These are phyloP conservation scores for Diorhabda elongata DNA, from an alignment of 1,140 invertebrate genomes.

Conservation along the genomic window DNA sequence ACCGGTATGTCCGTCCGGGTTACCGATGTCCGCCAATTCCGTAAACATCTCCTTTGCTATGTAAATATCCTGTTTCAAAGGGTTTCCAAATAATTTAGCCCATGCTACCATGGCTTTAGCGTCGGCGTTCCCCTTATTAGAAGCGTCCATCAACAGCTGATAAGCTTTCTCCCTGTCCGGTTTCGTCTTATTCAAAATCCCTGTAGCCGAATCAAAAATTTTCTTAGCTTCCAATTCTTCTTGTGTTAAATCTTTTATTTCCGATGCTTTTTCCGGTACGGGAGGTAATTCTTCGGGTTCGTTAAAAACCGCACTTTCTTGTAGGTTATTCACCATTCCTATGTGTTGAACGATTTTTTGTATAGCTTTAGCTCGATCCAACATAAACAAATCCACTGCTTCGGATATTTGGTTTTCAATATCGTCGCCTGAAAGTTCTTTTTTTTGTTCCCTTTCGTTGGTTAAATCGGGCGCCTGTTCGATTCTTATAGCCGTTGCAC, in stretches of 20 bases:
- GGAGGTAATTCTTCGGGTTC: slow-evolving; percentile 51
- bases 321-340: slow-evolving; percentile 31
- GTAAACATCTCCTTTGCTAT: slow-evolving; percentile 75
- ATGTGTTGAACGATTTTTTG: slow-evolving; percentile 43
- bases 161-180: slow-evolving; percentile 64
- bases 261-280: slow-evolving; percentile 42
- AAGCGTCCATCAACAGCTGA: slow-evolving; percentile 65
- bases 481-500: slow-evolving; percentile 40
- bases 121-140: slow-evolving; percentile 71
- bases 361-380: slow-evolving; percentile 41
- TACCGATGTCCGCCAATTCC: slow-evolving; percentile 69
- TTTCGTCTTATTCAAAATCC: slow-evolving; percentile 61
- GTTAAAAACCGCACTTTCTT: slow-evolving; percentile 27
- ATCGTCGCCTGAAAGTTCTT: slow-evolving; percentile 23
- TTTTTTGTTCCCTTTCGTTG: slow-evolving; percentile 33
- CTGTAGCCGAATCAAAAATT: slow-evolving; percentile 62
- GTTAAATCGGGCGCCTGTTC: slow-evolving; percentile 44
- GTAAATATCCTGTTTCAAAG: slow-evolving; percentile 68
- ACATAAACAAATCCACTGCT: slow-evolving; percentile 33
- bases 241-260: slow-evolving; percentile 52
- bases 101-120: slow-evolving; percentile 82
- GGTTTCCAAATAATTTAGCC: slow-evolving; percentile 78
- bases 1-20: slow-evolving; percentile 83
- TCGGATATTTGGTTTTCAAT: slow-evolving; percentile 23
- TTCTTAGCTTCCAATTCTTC: slow-evolving; percentile 63